phyloP scores from a whole-genome alignment of 2,113 vertebrate genomes.

The Chamaetylas fuelleborni region DNA sequence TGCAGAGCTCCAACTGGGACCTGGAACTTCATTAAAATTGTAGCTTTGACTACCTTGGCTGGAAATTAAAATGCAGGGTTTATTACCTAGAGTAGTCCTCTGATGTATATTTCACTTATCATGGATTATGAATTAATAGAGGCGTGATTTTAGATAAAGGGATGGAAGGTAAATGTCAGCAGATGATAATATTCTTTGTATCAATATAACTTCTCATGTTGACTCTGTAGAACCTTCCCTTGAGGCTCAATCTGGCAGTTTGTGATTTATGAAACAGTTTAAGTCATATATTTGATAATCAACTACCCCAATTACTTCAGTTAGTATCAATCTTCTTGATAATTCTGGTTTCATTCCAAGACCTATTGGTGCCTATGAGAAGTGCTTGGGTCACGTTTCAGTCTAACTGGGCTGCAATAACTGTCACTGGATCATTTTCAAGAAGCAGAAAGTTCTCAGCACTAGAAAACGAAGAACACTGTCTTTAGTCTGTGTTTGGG shows the following conservation, averaged over 20 bases:
- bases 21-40: slow-evolving; percentile 37
- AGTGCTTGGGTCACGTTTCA: not conserved
- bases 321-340: slow-evolving; percentile 37
- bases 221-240: slow-evolving; percentile 13
- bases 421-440: not conserved
- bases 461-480: not conserved
- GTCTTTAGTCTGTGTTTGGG: not conserved
- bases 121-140: slow-evolving; percentile 58
- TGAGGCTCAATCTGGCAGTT: slow-evolving; percentile 23
- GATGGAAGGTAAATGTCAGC: slow-evolving; percentile 63
- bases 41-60: not conserved
- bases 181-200: slow-evolving; percentile 52
- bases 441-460: not conserved
- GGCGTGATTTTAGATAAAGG: slow-evolving; percentile 16
- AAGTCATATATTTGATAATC: slow-evolving; percentile 36
- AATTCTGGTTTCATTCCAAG: slow-evolving; percentile 17
- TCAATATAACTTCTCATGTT: slow-evolving; percentile 37
- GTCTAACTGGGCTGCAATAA: not conserved
- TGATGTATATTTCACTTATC: slow-evolving; percentile 58
- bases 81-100: slow-evolving; percentile 11
- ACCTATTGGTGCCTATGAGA: not conserved
- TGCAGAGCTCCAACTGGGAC: not conserved
- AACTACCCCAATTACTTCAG: slow-evolving; percentile 30
- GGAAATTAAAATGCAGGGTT: not conserved
- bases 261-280: slow-evolving; percentile 40